Percentiles rank a stretch among this genome's conserved stretches.
Conservation (phyloP, 1,140 invertebrate species). For the Stegodyphus dumicola region DNA sequence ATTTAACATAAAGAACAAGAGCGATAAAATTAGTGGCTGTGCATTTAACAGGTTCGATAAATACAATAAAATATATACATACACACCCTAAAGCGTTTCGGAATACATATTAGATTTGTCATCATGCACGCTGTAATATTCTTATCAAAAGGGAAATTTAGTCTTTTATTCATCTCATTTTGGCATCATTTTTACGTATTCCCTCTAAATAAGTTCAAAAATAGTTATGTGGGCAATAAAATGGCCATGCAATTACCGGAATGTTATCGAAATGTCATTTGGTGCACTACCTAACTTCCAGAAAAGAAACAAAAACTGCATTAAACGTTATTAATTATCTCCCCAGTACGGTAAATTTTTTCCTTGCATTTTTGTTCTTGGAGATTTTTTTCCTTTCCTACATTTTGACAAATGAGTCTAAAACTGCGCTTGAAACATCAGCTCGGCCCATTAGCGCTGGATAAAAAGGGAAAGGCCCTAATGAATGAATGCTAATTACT, state of each 20-base stretch:
- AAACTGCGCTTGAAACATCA: constrained; percentile 54
- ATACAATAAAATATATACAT: too few species aligned
- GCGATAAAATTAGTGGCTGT: too few species aligned
- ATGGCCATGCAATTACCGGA: neutral
- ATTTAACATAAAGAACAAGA: too few species aligned
- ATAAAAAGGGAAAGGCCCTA: constrained; percentile 36
- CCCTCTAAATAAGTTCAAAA: too few species aligned
- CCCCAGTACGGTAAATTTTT: neutral
- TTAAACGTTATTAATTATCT: constrained; percentile 58
- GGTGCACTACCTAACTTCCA: constrained; percentile 23
- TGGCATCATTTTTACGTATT: too few species aligned
- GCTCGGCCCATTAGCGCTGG: constrained; percentile 39
- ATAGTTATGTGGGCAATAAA: too few species aligned
- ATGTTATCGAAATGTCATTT: constrained; percentile 38
- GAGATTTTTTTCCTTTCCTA: neutral
- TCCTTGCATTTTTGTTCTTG: constrained; percentile 1
- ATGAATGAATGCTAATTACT: constrained; percentile 58
- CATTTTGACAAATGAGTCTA: constrained; percentile 52
- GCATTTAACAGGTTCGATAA: too few species aligned
- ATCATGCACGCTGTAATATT: too few species aligned
- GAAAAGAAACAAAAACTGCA: constrained; percentile 6
- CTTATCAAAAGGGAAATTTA: too few species aligned
- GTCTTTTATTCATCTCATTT: too few species aligned
- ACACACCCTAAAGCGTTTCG: too few species aligned
- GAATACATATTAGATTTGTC: too few species aligned